A percentile compares a stretch with the other conserved stretches of the same genome.
phyloP scores from a whole-genome alignment of 2,888 invertebrate species.

The Antheraea yamamai region DNA sequence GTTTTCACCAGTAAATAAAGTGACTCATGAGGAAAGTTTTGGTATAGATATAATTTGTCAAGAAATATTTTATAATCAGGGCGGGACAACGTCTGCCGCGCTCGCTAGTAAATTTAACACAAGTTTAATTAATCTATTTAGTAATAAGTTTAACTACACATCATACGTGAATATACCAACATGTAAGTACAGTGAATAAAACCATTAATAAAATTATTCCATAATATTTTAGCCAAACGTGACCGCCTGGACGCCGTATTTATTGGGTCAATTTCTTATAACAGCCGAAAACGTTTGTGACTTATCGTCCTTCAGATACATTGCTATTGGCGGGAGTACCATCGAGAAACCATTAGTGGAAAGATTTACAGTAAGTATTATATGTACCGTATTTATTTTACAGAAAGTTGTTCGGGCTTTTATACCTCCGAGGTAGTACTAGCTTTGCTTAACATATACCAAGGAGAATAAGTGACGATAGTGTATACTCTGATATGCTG shows the following conservation, averaged over 20 bases:
- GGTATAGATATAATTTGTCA: too few species aligned
- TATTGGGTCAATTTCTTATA: constrained; percentile 54
- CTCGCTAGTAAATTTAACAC: too few species aligned
- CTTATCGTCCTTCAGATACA: constrained; percentile 57
- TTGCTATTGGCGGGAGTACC: constrained; percentile 54
- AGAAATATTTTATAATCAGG: too few species aligned
- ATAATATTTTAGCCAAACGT: constrained; percentile 51
- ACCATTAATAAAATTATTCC: constrained; percentile 23
- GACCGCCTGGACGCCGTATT: constrained; percentile 56
- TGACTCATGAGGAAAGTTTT: too few species aligned
- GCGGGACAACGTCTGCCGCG: too few species aligned
- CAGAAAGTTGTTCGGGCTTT: not conserved
- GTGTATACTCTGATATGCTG: too few species aligned
- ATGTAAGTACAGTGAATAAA: not conserved
- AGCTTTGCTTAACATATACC: not conserved
- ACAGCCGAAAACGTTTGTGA: constrained; percentile 55
- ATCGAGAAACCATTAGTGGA: constrained; percentile 52
- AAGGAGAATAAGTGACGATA: too few species aligned
- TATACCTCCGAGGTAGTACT: not conserved
- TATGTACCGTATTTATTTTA: constrained; percentile 21
- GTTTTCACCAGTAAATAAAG: too few species aligned
- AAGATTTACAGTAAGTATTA: constrained; percentile 53
- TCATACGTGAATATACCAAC: not conserved
- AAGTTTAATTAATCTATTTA: not conserved
- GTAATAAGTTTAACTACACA: not conserved